Evolutionary conservation across 2,888 invertebrate genomes (phyloP), one percentile per base, ranked within the genome.

Genomic region (Spisula subtruncata): DNA sequence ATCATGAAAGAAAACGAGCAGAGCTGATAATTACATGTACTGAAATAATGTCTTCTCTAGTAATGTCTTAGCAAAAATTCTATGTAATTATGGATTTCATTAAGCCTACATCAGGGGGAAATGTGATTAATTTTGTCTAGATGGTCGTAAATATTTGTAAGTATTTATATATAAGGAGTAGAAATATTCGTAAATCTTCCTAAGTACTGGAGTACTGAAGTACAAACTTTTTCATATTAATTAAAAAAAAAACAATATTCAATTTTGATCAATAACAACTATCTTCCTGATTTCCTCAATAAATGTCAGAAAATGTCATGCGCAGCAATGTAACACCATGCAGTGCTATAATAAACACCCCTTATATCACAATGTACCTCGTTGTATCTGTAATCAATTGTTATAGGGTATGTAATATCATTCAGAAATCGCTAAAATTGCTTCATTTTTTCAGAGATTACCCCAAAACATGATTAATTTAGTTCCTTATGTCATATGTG

Each of bases 11-110:
- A 66, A 66, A 66, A 66, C 60, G 25, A n/a, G 12, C n/a, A 25
- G 10, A 66, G 10, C 60, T 25, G 60, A 66, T 66, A n/a, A 66
- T 66, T 66, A 66, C n/a, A 20, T n/a, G 41, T 41, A 41, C 41
- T 41, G 10, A 25, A 66, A 66, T 66, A 66, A 66, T 25, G 25
- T n/a, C 60, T 66, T 25, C 8, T n/a, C n/a, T n/a, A n/a, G n/a
- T 66, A 66, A 66, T 25, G 20, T 25, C 60, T 66, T 66, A 25
- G 60, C 60, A 66, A 66, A 41, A 66, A 66, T n/a, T 25, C 60
- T 66, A 8, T 25, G 60, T 66, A 66, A 66, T 66, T 66, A 66
- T 66, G 6, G 25, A 66, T 66, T 25, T n/a, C 25, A 12, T 66
- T 66, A 66, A 25, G 25, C 25, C 60, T 25, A 41, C 41, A 10